These are phyloP conservation scores for Callopanchax toddi DNA, from an alignment of 2,113 vertebrate species.

Conservation along the genomic window DNA sequence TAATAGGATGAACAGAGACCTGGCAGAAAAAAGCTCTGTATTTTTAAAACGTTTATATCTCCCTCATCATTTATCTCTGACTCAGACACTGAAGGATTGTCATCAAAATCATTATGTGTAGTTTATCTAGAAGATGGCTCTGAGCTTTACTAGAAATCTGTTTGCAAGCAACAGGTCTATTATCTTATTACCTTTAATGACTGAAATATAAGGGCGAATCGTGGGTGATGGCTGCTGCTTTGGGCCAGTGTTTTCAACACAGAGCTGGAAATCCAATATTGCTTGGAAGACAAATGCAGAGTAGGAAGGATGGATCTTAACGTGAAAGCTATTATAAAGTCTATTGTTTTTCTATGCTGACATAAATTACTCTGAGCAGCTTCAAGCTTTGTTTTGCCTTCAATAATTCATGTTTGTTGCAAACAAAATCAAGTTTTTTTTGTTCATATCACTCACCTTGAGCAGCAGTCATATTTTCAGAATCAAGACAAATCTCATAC, in stretches of 20 bases:
- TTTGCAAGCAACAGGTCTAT: slow-evolving; percentile 31
- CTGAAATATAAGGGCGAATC: slow-evolving; percentile 34
- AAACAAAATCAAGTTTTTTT: slow-evolving; percentile 32
- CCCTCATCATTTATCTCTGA: slow-evolving; percentile 1
- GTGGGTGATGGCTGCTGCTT: slow-evolving; percentile 15
- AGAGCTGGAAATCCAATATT: slow-evolving; percentile 53
- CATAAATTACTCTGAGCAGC: slow-evolving; percentile 57
- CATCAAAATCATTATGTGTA: slow-evolving; percentile 32
- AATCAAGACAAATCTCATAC: slow-evolving; percentile 32
- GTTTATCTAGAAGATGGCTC: slow-evolving; percentile 13
- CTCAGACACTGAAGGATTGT: slow-evolving; percentile 23
- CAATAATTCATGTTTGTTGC: slow-evolving; percentile 54
- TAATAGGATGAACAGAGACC: neutral
- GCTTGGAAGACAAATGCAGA: slow-evolving; percentile 38
- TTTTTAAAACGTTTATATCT: neutral
- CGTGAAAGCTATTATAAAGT: slow-evolving; percentile 57
- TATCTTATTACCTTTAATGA: slow-evolving; percentile 55
- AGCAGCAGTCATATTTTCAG: slow-evolving; percentile 25
- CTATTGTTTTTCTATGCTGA: slow-evolving; percentile 54
- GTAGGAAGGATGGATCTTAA: slow-evolving; percentile 53
- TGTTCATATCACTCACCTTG: neutral
- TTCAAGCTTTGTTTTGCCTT: slow-evolving; percentile 45
- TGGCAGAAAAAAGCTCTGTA: neutral
- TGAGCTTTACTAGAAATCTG: slow-evolving; percentile 31
- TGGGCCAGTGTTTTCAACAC: slow-evolving; percentile 30